phyloP scores from a whole-genome alignment of 2,113 vertebrate genomes.

The Pelodiscus sinensis region DNA sequence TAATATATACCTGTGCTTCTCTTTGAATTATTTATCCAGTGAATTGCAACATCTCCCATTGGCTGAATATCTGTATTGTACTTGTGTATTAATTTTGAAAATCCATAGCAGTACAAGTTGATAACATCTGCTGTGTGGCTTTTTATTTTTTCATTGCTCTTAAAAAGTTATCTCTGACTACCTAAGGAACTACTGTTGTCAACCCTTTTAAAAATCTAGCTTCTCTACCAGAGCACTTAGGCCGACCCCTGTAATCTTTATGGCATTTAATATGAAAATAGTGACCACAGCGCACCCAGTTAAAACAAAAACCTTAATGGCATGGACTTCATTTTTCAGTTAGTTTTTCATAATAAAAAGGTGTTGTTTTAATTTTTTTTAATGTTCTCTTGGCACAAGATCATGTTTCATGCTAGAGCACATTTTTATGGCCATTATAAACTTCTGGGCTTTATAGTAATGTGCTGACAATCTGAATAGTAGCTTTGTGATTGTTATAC shows the following conservation, averaged over 20 bases:
- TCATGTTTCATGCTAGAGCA: neutral
- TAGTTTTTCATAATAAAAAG: neutral
- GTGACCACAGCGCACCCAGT: too few relatives aligned
- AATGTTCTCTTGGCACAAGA: neutral
- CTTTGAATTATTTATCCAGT: neutral
- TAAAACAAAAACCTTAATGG: neutral
- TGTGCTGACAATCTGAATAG: neutral
- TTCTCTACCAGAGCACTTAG: accelerated
- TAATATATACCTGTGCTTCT: neutral
- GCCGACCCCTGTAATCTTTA: neutral
- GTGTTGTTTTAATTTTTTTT: neutral
- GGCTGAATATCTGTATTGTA: neutral
- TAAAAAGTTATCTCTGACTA: neutral
- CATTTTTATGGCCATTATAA: neutral
- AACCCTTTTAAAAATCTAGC: neutral
- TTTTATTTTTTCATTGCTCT: neutral
- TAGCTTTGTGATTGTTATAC: neutral
- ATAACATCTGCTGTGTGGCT: neutral
- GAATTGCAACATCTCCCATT: neutral
- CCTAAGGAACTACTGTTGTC: neutral
- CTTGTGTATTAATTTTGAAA: neutral
- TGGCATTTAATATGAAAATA: neutral
- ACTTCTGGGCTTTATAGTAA: too few relatives aligned
- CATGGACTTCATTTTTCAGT: neutral
- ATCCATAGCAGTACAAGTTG: neutral